phyloP scores from a whole-genome alignment of 2,113 vertebrate species.

The Carassius gibelio region DNA sequence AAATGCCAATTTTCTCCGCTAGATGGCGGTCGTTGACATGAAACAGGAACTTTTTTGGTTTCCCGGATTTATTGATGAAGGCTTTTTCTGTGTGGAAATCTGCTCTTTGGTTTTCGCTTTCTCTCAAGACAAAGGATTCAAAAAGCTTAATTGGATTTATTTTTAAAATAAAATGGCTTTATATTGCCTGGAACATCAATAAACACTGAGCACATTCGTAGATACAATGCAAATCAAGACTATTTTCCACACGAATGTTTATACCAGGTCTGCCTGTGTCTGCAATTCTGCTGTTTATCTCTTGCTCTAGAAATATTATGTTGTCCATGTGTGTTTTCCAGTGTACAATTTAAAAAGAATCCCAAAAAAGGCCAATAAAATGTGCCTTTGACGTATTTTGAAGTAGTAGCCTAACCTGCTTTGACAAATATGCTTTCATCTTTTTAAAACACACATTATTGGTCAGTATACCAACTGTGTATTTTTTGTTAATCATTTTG shows the following conservation, averaged over 20 bases:
- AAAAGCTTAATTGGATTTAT: neutral
- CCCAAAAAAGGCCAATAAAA: no score
- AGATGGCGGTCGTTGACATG: conserved; percentile 49
- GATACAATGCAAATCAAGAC: neutral
- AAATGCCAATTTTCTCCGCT: conserved; percentile 66
- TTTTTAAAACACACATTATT: no score
- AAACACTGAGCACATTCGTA: neutral
- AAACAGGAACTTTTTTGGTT: conserved; percentile 81
- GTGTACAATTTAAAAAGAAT: no score
- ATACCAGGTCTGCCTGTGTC: neutral
- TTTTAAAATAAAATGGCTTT: neutral
- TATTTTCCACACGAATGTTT: neutral
- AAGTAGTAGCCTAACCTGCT: no score
- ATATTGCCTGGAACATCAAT: neutral
- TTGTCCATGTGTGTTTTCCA: no score
- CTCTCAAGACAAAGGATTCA: neutral
- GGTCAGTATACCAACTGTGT: no score
- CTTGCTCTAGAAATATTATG: no score
- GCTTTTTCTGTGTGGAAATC: neutral
- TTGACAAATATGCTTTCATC: no score
- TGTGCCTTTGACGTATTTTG: no score
- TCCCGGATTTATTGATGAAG: neutral
- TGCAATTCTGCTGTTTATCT: neutral
- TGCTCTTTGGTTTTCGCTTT: neutral
- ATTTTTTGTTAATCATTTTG: no score